Conservation (phyloP, 2,113 vertebrate species). For the Platycercus adscitus region DNA sequence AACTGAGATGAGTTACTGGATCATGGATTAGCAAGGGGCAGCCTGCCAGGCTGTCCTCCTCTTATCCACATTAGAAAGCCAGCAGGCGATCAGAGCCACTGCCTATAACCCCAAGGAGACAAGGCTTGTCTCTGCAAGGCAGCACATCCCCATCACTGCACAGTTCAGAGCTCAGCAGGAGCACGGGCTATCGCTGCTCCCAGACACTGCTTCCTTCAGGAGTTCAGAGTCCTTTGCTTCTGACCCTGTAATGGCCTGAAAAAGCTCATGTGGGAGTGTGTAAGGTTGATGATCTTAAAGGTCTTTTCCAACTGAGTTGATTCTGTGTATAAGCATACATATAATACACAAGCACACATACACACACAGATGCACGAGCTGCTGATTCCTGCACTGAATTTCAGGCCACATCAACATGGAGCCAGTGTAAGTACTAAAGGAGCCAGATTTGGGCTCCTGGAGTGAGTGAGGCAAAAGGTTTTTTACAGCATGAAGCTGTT, state of each 20-base stretch:
- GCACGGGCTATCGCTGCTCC: background rate
- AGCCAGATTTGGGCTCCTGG: background rate
- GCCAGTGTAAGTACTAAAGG: background rate
- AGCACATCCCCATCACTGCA: background rate
- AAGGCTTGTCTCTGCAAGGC: background rate
- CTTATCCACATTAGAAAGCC: background rate
- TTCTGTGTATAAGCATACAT: background rate
- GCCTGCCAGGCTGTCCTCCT: background rate
- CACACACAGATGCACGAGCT: fast-evolving
- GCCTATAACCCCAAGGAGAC: background rate
- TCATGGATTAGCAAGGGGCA: background rate
- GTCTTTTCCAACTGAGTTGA: too few species aligned
- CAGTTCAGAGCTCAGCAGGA: background rate
- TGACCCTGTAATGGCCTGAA: background rate
- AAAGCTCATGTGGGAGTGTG: fast-evolving
- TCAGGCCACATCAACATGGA: background rate
- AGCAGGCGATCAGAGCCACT: background rate
- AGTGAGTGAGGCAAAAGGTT: background rate
- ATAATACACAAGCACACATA: fast-evolving
- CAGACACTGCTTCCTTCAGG: background rate
- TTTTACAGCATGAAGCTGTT: background rate
- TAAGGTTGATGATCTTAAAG: too few species aligned
- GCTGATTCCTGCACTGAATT: background rate
- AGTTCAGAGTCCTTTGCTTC: background rate
- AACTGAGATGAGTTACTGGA: background rate